These are phyloP conservation scores for Caenorhabditis japonica DNA, from an alignment of 2,888 invertebrate genomes.

Conservation along the genomic window DNA sequence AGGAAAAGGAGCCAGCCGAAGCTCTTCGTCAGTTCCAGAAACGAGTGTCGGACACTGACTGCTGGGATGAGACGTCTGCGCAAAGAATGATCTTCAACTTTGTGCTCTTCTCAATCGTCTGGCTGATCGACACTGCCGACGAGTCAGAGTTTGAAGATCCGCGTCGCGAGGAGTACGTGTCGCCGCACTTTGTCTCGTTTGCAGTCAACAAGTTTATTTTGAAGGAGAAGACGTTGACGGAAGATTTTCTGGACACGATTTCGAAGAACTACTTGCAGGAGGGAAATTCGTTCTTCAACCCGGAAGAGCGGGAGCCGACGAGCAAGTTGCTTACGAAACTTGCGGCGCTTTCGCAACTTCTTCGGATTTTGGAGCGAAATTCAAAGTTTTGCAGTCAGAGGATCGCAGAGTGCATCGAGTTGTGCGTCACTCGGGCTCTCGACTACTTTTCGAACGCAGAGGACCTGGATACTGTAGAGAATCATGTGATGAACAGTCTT, in stretches of 20 bases:
- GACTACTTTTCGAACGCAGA: slow-evolving; percentile 14
- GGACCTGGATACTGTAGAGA: slow-evolving; percentile 18
- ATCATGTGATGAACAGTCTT: slow-evolving; percentile 27
- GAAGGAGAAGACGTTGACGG: slow-evolving; percentile 14
- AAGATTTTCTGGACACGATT: slow-evolving; percentile 3
- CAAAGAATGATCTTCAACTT: not conserved
- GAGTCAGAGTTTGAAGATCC: slow-evolving; percentile 36
- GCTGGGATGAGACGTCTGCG: slow-evolving; percentile 9
- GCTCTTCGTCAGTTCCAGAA: slow-evolving; percentile 23
- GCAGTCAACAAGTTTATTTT: slow-evolving; percentile 20
- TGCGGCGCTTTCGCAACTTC: slow-evolving; percentile 2
- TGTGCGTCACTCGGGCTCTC: slow-evolving; percentile 2
- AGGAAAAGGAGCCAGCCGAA: slow-evolving; percentile 18
- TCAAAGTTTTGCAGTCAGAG: slow-evolving; percentile 6
- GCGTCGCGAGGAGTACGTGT: slow-evolving; percentile 16
- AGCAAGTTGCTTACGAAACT: slow-evolving; percentile 1
- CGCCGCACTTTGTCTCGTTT: slow-evolving; percentile 18
- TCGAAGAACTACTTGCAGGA: not conserved
- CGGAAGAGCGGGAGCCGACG: not conserved
- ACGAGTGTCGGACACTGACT: slow-evolving; percentile 15
- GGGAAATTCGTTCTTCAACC: slow-evolving; percentile 2
- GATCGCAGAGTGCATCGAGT: slow-evolving; percentile 14
- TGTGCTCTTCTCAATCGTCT: slow-evolving; percentile 1
- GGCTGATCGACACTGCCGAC: not conserved
- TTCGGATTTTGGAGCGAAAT: slow-evolving; percentile 17